Conservation (phyloP, 2,797 vertebrate species). For the Eremophila alpestris region DNA sequence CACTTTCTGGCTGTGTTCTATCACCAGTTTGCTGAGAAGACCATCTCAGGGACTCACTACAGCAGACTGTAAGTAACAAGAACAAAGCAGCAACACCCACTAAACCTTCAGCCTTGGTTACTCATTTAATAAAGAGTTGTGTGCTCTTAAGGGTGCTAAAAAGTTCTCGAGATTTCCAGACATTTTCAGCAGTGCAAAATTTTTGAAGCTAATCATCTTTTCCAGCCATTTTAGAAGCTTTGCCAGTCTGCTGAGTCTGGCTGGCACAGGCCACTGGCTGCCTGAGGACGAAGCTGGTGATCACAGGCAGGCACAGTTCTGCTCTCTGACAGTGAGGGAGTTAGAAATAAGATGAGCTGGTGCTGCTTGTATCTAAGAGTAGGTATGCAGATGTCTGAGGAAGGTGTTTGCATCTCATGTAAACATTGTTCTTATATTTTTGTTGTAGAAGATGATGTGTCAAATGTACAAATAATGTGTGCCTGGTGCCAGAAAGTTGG, state of each 20-base stretch:
- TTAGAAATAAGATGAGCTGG: neutral
- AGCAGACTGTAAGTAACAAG: neutral
- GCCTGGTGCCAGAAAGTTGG: constrained; percentile 99
- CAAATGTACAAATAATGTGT: constrained; percentile 98
- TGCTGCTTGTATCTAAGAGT: constrained; percentile 37
- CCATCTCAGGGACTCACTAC: neutral
- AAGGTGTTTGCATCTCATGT: constrained; percentile 76
- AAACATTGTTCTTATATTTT: constrained; percentile 82
- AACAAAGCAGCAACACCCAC: neutral
- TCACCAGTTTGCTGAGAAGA: neutral
- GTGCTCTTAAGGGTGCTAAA: neutral
- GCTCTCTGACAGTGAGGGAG: neutral
- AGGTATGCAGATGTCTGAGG: constrained; percentile 65
- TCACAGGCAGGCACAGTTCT: neutral
- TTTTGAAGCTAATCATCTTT: constrained; percentile 54
- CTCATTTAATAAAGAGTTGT: neutral
- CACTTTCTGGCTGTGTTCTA: neutral
- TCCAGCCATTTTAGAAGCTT: constrained; percentile 31
- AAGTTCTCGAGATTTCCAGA: neutral
- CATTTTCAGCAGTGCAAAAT: constrained; percentile 22
- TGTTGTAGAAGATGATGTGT: constrained; percentile 92
- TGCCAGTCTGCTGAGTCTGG: neutral
- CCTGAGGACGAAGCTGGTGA: neutral
- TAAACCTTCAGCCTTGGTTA: neutral
- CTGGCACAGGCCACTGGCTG: constrained; percentile 1